phyloP scores from a whole-genome alignment of 2,888 invertebrate genomes.

The Pegoplata infirma region DNA sequence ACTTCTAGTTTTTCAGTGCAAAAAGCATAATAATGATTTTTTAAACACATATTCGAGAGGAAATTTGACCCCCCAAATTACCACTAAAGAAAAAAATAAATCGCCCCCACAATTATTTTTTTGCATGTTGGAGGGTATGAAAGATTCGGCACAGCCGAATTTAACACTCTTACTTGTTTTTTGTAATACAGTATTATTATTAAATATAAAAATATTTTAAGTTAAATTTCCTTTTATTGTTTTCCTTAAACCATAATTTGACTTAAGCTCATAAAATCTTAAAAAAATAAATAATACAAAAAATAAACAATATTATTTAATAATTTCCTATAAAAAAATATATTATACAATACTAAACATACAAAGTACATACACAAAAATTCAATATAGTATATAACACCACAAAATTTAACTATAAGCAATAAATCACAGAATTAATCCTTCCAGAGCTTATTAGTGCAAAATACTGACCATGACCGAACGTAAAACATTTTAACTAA shows the following conservation, averaged over 20 bases:
- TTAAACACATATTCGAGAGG: too few relatives aligned
- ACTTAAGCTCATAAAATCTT: background rate
- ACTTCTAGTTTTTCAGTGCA: too few relatives aligned
- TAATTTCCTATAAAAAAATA: background rate
- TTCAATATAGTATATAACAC: background rate
- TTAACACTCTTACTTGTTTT: too few relatives aligned
- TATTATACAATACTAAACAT: background rate
- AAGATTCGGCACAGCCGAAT: too few relatives aligned
- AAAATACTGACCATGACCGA: slow-evolving; percentile 67
- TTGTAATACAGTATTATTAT: too few relatives aligned
- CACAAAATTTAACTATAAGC: slow-evolving; percentile 40
- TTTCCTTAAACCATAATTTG: background rate
- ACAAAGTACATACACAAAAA: background rate
- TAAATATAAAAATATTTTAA: too few relatives aligned
- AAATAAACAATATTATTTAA: background rate
- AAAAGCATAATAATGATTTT: too few relatives aligned
- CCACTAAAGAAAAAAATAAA: too few relatives aligned
- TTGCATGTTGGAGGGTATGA: too few relatives aligned
- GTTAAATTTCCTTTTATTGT: background rate
- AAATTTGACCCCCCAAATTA: too few relatives aligned
- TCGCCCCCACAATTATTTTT: too few relatives aligned
- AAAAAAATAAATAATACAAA: background rate
- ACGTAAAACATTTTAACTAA: slow-evolving; percentile 12
- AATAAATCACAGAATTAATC: slow-evolving; percentile 77
- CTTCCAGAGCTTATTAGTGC: slow-evolving; percentile 76